Conservation (phyloP, 2,113 vertebrate genomes). For the Callocephalon fimbriatum region DNA sequence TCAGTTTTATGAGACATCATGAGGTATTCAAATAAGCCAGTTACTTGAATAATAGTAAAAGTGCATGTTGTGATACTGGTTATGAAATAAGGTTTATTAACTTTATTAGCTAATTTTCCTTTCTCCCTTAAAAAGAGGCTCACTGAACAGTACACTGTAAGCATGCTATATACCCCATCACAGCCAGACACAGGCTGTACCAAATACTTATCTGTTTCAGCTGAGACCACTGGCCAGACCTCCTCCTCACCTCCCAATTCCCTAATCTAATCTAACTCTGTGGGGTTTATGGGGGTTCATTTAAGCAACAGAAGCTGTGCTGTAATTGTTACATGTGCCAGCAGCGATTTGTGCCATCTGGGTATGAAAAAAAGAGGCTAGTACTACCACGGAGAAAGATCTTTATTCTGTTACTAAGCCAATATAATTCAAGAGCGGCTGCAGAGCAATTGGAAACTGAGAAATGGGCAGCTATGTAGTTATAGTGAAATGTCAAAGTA, state of each 20-base stretch:
- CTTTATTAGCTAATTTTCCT: neutral
- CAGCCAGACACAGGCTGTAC: neutral
- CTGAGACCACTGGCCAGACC: slow-evolving; percentile 67
- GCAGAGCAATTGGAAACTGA: slow-evolving; percentile 72
- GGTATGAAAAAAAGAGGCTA: slow-evolving; percentile 54
- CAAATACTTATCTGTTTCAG: slow-evolving; percentile 54
- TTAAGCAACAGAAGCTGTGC: slow-evolving; percentile 77
- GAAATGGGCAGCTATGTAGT: slow-evolving; percentile 69
- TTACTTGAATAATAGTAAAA: neutral
- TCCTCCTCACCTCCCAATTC: slow-evolving; percentile 81
- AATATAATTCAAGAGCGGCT: slow-evolving; percentile 70
- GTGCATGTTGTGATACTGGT: neutral
- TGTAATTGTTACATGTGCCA: slow-evolving; percentile 76
- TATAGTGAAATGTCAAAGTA: slow-evolving; percentile 76
- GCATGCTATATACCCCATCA: neutral
- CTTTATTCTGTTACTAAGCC: slow-evolving; percentile 77
- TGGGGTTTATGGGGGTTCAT: slow-evolving; percentile 76
- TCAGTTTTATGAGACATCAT: neutral
- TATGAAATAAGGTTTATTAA: neutral
- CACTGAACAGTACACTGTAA: neutral
- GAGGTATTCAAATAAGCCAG: neutral
- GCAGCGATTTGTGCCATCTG: slow-evolving; percentile 76
- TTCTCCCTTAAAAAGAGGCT: neutral
- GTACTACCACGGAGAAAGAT: slow-evolving; percentile 54
- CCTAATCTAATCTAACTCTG: slow-evolving; percentile 84